These are phyloP conservation scores for Lindbergichthys nudifrons DNA, from an alignment of 2,797 vertebrate species.

Conservation along the genomic window DNA sequence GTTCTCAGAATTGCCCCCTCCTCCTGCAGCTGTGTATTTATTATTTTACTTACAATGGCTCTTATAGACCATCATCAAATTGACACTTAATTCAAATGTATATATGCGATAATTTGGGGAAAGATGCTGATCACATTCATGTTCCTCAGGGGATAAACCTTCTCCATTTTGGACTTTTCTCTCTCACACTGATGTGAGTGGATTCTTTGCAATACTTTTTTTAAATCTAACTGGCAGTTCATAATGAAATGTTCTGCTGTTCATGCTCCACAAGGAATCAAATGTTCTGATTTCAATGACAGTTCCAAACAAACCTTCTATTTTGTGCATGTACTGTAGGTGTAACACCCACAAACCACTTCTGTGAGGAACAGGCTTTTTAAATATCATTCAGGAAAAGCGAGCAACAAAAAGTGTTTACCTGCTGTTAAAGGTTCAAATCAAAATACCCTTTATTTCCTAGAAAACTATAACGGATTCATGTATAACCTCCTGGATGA, in stretches of 20 bases:
- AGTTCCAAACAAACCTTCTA: neutral
- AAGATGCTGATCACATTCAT: neutral
- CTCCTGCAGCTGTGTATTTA: too few species aligned
- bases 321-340: neutral
- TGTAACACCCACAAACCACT: neutral
- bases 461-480: too few species aligned
- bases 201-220: too few species aligned
- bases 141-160: neutral
- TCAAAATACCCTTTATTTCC: neutral
- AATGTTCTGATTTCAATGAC: neutral
- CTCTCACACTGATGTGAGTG: too few species aligned
- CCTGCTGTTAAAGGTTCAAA: neutral
- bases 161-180: neutral
- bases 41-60: too few species aligned
- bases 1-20: too few species aligned
- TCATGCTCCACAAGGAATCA: neutral
- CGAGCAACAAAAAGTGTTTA: neutral
- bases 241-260: too few species aligned
- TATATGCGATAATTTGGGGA: too few species aligned
- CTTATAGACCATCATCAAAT: too few species aligned
- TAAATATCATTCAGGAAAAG: conserved; percentile 2
- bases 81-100: too few species aligned
- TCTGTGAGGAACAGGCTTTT: neutral
- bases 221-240: too few species aligned
- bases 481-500: neutral